A percentile compares a stretch with the other conserved stretches of the same genome.
phyloP scores from a whole-genome alignment of 2,797 vertebrate genomes.

The Chrysocyon brachyurus region DNA sequence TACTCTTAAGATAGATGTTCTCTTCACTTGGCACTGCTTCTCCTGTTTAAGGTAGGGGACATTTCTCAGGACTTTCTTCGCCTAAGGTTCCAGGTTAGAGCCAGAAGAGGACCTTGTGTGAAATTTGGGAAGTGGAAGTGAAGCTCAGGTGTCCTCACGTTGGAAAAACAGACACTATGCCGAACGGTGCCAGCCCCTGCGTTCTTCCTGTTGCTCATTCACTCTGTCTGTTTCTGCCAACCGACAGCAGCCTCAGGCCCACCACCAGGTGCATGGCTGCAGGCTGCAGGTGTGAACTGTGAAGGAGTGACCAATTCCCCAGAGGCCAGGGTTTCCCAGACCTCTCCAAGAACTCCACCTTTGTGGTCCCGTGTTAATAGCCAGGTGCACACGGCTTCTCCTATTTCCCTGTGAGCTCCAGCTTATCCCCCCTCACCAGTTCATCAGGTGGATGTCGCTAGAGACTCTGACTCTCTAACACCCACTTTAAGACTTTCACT shows the following conservation, averaged over 20 bases:
- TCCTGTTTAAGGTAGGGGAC: not conserved
- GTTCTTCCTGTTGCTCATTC: not conserved
- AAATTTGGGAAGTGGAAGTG: not conserved
- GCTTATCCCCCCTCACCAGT: not conserved
- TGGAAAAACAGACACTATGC: fast-evolving
- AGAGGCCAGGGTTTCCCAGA: not conserved
- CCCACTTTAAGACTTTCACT: not conserved
- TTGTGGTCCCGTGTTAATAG: not conserved
- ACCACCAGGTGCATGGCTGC: fast-evolving
- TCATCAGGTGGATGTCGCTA: no score
- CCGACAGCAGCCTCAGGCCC: no score
- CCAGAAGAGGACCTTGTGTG: not conserved
- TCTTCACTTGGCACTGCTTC: not conserved
- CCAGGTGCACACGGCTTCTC: not conserved
- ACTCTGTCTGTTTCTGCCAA: not conserved
- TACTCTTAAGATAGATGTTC: not conserved
- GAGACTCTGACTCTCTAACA: not conserved
- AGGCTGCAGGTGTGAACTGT: not conserved
- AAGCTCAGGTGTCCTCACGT: not conserved
- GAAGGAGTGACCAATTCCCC: not conserved
- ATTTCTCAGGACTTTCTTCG: not conserved
- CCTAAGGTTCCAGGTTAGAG: not conserved
- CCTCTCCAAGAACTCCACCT: not conserved
- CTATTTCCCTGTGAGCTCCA: not conserved
- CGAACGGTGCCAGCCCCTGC: fast-evolving